These are phyloP conservation scores for Macroramphosus scolopax DNA, from an alignment of 2,797 vertebrate species.

Conservation along the genomic window DNA sequence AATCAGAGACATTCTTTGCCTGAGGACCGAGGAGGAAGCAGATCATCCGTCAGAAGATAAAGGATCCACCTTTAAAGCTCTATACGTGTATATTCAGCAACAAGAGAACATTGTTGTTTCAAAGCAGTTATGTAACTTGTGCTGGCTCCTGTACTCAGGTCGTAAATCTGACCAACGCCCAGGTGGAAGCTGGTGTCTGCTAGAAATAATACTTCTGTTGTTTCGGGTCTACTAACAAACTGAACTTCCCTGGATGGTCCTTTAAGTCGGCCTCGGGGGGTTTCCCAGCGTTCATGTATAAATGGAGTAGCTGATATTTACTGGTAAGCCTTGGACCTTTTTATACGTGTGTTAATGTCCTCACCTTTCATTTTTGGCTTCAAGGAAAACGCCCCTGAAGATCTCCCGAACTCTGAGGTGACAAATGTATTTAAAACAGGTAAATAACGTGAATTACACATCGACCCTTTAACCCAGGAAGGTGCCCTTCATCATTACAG, in stretches of 20 bases:
- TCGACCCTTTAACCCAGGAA: neutral
- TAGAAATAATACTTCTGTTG: no score
- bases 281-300: conserved; percentile 5
- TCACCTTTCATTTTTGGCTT: neutral
- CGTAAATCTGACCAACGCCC: no score
- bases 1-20: no score
- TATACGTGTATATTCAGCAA: neutral
- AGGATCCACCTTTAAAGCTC: no score
- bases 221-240: no score
- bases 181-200: no score
- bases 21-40: no score
- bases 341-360: conserved; percentile 16
- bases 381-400: neutral
- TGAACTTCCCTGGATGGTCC: no score
- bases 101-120: conserved; percentile 1
- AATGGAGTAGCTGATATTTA: conserved; percentile 7
- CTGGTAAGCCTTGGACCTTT: conserved; percentile 1
- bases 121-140: conserved; percentile 9
- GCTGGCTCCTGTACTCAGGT: no score
- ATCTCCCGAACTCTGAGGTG: neutral
- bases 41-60: no score
- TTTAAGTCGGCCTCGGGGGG: no score
- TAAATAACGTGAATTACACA: neutral
- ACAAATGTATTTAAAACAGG: neutral
- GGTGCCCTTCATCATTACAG: conserved; percentile 1